Percentiles rank a stretch among this genome's conserved stretches.
Evolutionary conservation across 2,113 vertebrate genomes (phyloP).

Genomic region (Hipposideros armiger): DNA sequence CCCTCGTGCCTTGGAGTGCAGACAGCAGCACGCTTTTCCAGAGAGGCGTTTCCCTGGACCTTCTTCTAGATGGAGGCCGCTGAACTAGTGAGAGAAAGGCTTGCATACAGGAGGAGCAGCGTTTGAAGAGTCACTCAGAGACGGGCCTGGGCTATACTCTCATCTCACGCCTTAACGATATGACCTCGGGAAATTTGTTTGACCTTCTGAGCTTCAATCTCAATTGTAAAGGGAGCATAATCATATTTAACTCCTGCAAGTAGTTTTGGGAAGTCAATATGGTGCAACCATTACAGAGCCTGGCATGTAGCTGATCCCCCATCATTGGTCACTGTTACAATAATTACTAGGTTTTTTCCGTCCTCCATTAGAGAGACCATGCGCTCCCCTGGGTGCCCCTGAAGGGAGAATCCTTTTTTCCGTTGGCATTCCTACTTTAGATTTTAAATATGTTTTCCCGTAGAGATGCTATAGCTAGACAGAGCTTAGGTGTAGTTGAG

Average conservation of each 20-base stretch:
- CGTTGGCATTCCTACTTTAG: neutral
- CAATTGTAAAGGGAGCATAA: neutral
- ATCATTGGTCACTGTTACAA: neutral
- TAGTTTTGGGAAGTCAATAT: neutral
- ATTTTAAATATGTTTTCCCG: slow-evolving; percentile 17
- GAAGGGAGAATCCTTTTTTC: neutral
- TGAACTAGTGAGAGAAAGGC: neutral
- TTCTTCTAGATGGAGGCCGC: neutral
- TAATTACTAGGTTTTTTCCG: neutral
- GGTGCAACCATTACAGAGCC: neutral
- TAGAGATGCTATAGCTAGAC: neutral
- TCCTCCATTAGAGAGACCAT: neutral
- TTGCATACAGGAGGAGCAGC: neutral
- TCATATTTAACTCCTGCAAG: neutral
- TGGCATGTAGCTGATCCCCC: neutral
- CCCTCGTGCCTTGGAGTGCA: neutral
- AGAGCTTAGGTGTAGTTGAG: neutral
- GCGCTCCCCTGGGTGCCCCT: neutral
- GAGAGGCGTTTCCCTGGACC: neutral
- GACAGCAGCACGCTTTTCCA: too few relatives aligned
- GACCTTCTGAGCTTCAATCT: neutral
- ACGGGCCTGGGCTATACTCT: too few relatives aligned
- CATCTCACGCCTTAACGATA: neutral
- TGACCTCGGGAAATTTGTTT: neutral
- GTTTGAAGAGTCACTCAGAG: neutral